Conservation (phyloP, 1,140 invertebrate species). For the Arion vulgaris region DNA sequence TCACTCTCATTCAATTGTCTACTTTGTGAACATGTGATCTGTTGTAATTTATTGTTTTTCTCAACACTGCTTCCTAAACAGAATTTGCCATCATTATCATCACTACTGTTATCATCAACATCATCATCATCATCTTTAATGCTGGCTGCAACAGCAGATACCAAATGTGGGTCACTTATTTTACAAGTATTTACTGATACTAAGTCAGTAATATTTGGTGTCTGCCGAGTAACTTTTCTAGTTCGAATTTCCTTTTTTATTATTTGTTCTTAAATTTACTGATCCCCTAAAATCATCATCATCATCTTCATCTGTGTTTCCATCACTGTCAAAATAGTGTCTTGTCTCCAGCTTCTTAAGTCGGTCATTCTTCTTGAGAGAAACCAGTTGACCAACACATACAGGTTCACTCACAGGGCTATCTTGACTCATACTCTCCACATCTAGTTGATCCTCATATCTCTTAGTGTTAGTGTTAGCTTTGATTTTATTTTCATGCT, state of each 20-base stretch:
- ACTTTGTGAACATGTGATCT: neutral
- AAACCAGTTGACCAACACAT: neutral
- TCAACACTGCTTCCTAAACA: neutral
- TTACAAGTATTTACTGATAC: neutral
- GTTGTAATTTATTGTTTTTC: neutral
- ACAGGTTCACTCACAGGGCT: neutral
- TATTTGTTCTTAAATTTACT: neutral
- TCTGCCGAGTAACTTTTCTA: neutral
- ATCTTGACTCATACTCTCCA: neutral
- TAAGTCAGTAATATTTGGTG: neutral
- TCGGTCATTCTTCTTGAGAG: neutral
- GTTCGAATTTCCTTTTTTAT: neutral
- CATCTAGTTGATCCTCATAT: neutral
- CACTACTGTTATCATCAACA: no score
- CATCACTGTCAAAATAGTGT: neutral
- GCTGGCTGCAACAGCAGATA: neutral
- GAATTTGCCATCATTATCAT: neutral
- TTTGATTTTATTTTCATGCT: neutral
- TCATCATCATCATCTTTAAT: neutral
- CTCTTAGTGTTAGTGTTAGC: neutral
- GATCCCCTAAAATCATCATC: neutral
- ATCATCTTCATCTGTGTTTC: neutral
- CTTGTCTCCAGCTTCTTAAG: neutral
- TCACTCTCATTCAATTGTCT: neutral
- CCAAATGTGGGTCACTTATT: neutral